Conservation (phyloP, 1,140 invertebrate genomes). For the Leptonema lineaticorne region DNA sequence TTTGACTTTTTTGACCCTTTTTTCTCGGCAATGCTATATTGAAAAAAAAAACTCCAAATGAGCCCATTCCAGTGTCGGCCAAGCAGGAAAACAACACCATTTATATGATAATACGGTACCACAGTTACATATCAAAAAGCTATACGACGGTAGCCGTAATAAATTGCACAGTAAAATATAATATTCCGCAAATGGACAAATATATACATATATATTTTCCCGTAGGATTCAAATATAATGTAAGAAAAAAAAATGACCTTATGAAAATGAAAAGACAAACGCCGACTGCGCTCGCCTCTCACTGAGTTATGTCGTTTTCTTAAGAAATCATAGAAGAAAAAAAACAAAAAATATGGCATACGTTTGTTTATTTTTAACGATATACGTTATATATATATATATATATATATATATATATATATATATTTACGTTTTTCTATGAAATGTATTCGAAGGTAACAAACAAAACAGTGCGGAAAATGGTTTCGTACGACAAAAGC, state of each 20-base stretch:
- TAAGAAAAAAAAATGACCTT: not conserved
- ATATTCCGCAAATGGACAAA: conserved; percentile 35
- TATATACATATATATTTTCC: conserved; percentile 17
- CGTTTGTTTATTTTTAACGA: not conserved
- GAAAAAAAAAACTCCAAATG: conserved; percentile 22
- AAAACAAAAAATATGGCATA: not conserved
- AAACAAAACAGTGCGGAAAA: not conserved
- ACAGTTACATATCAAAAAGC: conserved; percentile 31
- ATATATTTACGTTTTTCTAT: not conserved
- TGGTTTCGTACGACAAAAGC: conserved; percentile 12
- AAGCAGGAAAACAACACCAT: conserved; percentile 35
- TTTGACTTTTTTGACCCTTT: not conserved
- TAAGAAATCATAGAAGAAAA: no score
- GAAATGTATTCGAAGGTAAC: not conserved
- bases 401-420: not conserved
- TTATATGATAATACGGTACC: conserved; percentile 33
- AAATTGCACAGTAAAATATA: conserved; percentile 35
- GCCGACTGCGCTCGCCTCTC: no score
- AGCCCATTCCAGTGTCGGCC: conserved; percentile 26
- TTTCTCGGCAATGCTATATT: conserved; percentile 15
- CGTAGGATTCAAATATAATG: not conserved
- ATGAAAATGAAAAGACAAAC: not conserved
- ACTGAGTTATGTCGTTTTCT: no score
- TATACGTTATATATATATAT: not conserved
- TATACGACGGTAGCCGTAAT: conserved; percentile 24